A percentile compares a stretch with the other conserved stretches of the same genome.
These are phyloP conservation scores for Himantopus leucocephalus DNA, from an alignment of 2,113 vertebrate species.

Conservation along the genomic window DNA sequence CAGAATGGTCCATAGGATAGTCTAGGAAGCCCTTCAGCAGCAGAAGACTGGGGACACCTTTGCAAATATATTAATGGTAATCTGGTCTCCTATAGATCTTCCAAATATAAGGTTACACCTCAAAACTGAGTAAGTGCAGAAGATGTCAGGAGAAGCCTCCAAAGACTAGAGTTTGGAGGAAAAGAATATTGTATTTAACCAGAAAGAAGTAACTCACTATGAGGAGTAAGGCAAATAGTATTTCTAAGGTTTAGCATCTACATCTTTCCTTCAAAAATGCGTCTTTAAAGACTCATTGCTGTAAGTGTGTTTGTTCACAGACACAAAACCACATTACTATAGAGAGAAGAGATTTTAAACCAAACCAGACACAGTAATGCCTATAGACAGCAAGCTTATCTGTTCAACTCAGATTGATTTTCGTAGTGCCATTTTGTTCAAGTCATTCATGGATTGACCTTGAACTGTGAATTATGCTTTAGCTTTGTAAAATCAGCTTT, in stretches of 20 bases:
- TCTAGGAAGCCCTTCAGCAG: background rate
- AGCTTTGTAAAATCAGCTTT: slow-evolving; percentile 14
- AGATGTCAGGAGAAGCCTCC: background rate
- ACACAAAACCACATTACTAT: background rate
- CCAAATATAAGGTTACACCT: background rate
- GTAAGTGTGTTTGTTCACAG: background rate
- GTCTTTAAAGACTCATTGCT: background rate
- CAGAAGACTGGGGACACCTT: background rate
- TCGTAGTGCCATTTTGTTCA: background rate
- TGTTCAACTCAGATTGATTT: background rate
- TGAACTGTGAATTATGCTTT: background rate
- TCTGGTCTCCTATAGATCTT: background rate
- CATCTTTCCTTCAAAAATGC: background rate
- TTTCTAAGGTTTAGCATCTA: background rate
- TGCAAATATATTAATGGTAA: background rate
- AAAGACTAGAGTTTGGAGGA: background rate
- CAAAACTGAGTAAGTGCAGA: background rate
- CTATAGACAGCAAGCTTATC: background rate
- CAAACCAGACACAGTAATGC: background rate
- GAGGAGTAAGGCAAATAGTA: background rate
- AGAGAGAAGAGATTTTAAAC: background rate
- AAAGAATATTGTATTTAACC: background rate
- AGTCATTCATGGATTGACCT: background rate
- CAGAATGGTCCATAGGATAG: background rate
- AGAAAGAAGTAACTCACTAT: background rate